A percentile compares a stretch with the other conserved stretches of the same genome.
Evolutionary conservation across 23 tunicate species (phyloP).

Genomic region (Ciona savignyi): DNA sequence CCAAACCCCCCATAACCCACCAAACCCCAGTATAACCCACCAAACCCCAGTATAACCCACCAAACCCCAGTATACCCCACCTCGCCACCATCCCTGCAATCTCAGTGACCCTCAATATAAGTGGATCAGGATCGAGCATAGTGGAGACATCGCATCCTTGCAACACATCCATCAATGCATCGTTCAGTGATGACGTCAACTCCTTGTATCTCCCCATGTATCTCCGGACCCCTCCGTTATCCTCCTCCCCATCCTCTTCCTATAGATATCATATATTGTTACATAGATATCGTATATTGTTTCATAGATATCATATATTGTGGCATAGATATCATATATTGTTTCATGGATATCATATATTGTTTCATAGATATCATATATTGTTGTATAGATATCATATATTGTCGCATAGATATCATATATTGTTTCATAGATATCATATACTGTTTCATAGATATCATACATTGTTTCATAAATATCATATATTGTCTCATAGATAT

Average conservation of each 20-base stretch:
- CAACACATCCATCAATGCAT: constrained; percentile 51
- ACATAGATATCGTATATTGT: neutral
- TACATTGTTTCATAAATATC: neutral
- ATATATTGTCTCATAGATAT: neutral
- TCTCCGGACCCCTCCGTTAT: constrained; percentile 45
- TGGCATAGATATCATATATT: neutral
- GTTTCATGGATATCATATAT: neutral
- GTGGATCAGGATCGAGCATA: constrained; percentile 78
- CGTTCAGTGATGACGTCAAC: constrained; percentile 43
- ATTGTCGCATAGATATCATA: neutral
- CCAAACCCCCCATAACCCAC: too few species aligned
- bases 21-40: too few species aligned
- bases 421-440: neutral
- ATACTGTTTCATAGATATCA: neutral
- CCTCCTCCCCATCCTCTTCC: constrained; percentile 43
- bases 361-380: neutral
- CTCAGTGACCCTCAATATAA: constrained; percentile 53
- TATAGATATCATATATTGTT: constrained; percentile 7
- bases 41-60: neutral
- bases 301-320: neutral
- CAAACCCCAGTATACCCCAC: constrained; percentile 8
- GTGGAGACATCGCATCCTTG: constrained; percentile 82
- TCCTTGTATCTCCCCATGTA: constrained; percentile 80
- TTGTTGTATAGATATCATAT: neutral
- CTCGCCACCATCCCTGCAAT: constrained; percentile 49